These are phyloP conservation scores for Teinopalpus imperialis DNA, from an alignment of 2,888 invertebrate genomes.

Conservation along the genomic window DNA sequence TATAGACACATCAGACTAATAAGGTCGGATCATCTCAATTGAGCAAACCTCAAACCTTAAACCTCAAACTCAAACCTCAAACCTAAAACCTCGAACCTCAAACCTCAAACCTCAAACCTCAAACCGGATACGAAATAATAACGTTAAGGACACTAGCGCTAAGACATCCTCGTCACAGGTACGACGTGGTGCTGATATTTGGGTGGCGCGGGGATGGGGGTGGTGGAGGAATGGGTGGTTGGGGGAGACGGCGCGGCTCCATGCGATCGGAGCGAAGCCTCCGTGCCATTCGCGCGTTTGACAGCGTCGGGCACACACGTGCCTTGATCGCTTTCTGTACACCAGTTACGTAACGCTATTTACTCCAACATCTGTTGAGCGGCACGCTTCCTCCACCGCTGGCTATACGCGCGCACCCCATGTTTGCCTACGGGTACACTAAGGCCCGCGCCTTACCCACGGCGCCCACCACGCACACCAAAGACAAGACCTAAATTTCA, in stretches of 20 bases:
- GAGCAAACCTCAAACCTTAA: background rate
- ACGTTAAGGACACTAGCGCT: slow-evolving; percentile 38
- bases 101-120: too few relatives aligned
- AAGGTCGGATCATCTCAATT: background rate
- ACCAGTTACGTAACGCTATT: slow-evolving; percentile 66
- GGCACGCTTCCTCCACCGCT: slow-evolving; percentile 59
- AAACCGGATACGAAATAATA: slow-evolving; percentile 23
- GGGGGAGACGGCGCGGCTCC: slow-evolving; percentile 35
- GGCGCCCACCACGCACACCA: slow-evolving; percentile 48
- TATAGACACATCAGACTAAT: background rate
- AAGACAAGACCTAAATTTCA: slow-evolving; percentile 55
- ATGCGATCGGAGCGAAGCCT: slow-evolving; percentile 47
- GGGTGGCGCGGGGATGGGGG: slow-evolving; percentile 33
- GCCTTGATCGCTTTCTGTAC: slow-evolving; percentile 56
- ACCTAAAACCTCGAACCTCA: too few relatives aligned
- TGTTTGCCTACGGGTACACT: slow-evolving; percentile 49
- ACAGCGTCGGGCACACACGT: slow-evolving; percentile 56
- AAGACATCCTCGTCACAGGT: slow-evolving; percentile 36
- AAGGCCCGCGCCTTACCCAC: slow-evolving; percentile 46
- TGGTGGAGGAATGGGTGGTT: slow-evolving; percentile 27
- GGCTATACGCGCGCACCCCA: slow-evolving; percentile 62
- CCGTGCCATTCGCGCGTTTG: slow-evolving; percentile 67
- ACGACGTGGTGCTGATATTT: slow-evolving; percentile 36
- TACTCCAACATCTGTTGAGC: slow-evolving; percentile 73
- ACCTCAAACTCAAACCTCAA: too few relatives aligned